A percentile compares a stretch with the other conserved stretches of the same genome.
phyloP scores from a whole-genome alignment of 1,140 invertebrate genomes.

The Oryzaephilus surinamensis region DNA sequence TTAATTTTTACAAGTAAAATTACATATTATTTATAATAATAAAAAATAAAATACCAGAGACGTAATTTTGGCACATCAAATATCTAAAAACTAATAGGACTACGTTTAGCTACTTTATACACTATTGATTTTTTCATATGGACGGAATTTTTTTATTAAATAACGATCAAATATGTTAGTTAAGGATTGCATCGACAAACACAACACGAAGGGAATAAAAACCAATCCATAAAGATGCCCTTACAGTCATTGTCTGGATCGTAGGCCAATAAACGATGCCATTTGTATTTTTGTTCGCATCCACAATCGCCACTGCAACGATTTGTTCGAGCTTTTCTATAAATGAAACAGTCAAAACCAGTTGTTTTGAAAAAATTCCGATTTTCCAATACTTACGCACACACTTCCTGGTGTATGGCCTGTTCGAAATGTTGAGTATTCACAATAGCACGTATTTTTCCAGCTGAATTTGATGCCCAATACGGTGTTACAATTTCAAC shows the following conservation, averaged over 20 bases:
- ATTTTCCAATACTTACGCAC: conserved; percentile 56
- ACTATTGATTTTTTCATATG: too few relatives aligned
- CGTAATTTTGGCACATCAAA: too few relatives aligned
- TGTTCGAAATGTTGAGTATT: conserved; percentile 92
- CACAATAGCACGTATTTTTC: conserved; percentile 81
- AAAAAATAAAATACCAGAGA: too few relatives aligned
- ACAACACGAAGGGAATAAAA: conserved; percentile 87
- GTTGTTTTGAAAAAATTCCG: too few relatives aligned
- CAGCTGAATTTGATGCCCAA: conserved; percentile 85
- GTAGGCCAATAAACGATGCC: conserved; percentile 79
- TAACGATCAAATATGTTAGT: too few relatives aligned
- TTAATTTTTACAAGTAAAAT: too few relatives aligned
- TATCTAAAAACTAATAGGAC: too few relatives aligned
- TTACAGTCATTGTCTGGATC: conserved; percentile 89
- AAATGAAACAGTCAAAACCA: conserved; percentile 31
- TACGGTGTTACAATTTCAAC: conserved; percentile 89
- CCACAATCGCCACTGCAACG: conserved; percentile 74
- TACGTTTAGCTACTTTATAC: too few relatives aligned
- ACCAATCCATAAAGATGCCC: conserved; percentile 94
- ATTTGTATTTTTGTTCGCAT: conserved; percentile 83
- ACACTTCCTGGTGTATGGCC: conserved; percentile 90
- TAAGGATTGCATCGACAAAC: conserved; percentile 76
- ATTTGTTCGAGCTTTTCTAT: conserved; percentile 65
- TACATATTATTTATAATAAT: too few relatives aligned
- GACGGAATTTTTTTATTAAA: too few relatives aligned